A percentile compares a stretch with the other conserved stretches of the same genome.
These are phyloP conservation scores for Xestia rhomboidea DNA, from an alignment of 2,888 invertebrate species.

Conservation along the genomic window DNA sequence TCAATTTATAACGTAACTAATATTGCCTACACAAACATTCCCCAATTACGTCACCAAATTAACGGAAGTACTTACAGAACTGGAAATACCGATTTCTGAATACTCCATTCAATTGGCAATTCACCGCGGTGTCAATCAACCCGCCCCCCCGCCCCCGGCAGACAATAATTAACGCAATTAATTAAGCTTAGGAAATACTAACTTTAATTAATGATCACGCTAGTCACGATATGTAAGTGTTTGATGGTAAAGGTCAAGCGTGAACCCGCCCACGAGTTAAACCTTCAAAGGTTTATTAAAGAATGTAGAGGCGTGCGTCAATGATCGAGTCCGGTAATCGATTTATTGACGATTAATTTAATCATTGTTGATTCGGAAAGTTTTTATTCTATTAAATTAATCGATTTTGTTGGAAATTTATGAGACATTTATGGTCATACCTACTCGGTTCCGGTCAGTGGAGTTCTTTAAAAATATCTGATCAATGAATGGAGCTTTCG, in stretches of 20 bases:
- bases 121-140: constrained; percentile 70
- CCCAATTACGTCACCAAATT: constrained; percentile 52
- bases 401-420: constrained; percentile 41
- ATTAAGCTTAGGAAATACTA: constrained; percentile 80
- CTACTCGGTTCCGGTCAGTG: background rate
- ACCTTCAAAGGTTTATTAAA: constrained; percentile 61
- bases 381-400: constrained; percentile 50
- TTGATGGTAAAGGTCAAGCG: constrained; percentile 76
- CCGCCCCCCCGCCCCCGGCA: constrained; percentile 67
- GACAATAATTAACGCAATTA: constrained; percentile 82
- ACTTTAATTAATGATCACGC: constrained; percentile 78
- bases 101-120: constrained; percentile 60
- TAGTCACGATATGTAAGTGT: constrained; percentile 79
- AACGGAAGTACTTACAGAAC: constrained; percentile 51
- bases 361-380: constrained; percentile 54
- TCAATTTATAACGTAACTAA: constrained; percentile 24
- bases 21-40: constrained; percentile 11
- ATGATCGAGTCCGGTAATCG: constrained; percentile 58
- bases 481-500: background rate
- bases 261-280: constrained; percentile 69
- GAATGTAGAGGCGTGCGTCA: constrained; percentile 58
- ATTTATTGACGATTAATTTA: constrained; percentile 60
- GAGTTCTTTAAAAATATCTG: background rate
- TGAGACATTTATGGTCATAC: constrained; percentile 1
- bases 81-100: constrained; percentile 54